Conservation (phyloP, 2,797 vertebrate species). For the Kryptolebias ocellatus region DNA sequence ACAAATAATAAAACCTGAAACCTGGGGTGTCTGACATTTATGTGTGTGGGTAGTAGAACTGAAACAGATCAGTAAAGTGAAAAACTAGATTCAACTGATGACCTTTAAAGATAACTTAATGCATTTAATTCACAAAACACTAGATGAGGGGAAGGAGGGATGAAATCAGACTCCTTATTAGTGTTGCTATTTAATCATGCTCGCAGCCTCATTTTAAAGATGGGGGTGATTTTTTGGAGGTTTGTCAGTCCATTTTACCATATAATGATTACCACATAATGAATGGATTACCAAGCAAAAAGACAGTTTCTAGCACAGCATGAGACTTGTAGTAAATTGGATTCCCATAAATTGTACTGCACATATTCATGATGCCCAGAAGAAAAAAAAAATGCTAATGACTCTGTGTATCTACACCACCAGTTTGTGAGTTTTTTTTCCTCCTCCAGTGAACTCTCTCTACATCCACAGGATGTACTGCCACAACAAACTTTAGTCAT, state of each 20-base stretch:
- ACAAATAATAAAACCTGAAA: conserved; percentile 29
- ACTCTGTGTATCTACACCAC: background rate
- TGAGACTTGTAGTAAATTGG: background rate
- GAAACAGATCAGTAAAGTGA: conserved; percentile 18
- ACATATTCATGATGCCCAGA: conserved; percentile 2
- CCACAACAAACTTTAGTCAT: background rate
- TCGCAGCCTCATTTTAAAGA: no score
- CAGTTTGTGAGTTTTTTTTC: background rate
- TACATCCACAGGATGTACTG: background rate
- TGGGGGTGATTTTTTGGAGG: background rate
- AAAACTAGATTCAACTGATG: conserved; percentile 24
- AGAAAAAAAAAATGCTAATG: background rate
- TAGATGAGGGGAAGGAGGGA: background rate
- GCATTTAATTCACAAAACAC: background rate
- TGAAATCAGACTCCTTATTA: background rate
- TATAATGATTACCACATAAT: background rate
- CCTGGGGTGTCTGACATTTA: conserved; percentile 54
- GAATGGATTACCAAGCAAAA: background rate
- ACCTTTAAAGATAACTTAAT: conserved; percentile 12
- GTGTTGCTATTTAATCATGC: background rate
- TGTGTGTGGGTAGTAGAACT: background rate
- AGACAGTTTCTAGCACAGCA: background rate
- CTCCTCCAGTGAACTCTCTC: background rate
- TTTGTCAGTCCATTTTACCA: background rate
- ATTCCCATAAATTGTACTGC: background rate